These are phyloP conservation scores for Lasioglossum marginatum DNA, from an alignment of 2,888 invertebrate species.

Conservation along the genomic window DNA sequence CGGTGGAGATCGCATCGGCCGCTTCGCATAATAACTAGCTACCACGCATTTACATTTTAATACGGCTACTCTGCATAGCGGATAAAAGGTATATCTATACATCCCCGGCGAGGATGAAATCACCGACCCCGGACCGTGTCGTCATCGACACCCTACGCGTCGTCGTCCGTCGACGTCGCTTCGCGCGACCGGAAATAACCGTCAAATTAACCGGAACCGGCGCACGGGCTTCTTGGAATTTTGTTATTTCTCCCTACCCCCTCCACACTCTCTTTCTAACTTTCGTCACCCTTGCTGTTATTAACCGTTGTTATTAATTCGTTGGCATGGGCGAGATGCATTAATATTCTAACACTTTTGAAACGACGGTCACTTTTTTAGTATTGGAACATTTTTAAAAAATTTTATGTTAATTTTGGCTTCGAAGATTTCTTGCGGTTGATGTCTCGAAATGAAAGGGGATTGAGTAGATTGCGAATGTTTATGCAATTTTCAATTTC, in stretches of 20 bases:
- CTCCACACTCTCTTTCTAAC: neutral
- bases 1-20: conserved; percentile 74
- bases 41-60: conserved; percentile 80
- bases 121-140: conserved; percentile 39
- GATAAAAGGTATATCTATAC: conserved; percentile 66
- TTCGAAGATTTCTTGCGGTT: too few relatives aligned
- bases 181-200: conserved; percentile 29
- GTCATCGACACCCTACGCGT: conserved; percentile 46
- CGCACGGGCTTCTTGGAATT: neutral
- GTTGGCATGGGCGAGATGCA: too few relatives aligned
- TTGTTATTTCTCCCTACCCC: neutral
- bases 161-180: neutral
- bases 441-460: too few relatives aligned
- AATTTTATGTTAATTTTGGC: too few relatives aligned
- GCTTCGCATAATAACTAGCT: conserved; percentile 78
- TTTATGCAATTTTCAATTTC: too few relatives aligned
- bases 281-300: neutral
- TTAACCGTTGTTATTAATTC: neutral
- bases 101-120: conserved; percentile 58
- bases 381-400: too few relatives aligned
- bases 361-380: too few relatives aligned
- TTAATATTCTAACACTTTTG: too few relatives aligned
- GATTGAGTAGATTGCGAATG: too few relatives aligned
- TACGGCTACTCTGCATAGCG: conserved; percentile 75
- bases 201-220: conserved; percentile 34